These are phyloP conservation scores for Pilophorus perplexus DNA, from an alignment of 2,888 invertebrate species.

Conservation along the genomic window DNA sequence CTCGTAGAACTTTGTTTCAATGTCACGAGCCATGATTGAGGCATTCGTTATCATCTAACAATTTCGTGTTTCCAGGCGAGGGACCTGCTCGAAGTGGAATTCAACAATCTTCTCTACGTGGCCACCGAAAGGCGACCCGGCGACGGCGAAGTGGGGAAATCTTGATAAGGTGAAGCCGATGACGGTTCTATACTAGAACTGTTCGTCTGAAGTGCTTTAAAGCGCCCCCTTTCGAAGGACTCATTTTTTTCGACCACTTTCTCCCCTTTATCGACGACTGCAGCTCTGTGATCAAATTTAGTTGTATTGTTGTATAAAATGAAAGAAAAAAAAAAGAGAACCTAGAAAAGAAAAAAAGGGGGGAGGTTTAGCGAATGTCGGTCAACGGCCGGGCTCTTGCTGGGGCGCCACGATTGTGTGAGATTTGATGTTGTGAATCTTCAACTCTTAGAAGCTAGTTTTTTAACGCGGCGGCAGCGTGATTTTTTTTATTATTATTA, in stretches of 20 bases:
- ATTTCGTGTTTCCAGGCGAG: conserved; percentile 80
- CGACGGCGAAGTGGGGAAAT: conserved; percentile 56
- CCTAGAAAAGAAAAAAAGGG: background rate
- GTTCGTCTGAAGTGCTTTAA: conserved; percentile 24
- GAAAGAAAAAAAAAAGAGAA: background rate
- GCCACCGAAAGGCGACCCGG: conserved; percentile 79
- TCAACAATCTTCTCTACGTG: conserved; percentile 75
- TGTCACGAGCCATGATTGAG: too few relatives aligned
- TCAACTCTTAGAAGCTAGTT: too few relatives aligned
- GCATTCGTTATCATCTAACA: too few relatives aligned
- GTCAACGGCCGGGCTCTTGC: too few relatives aligned
- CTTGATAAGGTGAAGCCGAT: conserved; percentile 53
- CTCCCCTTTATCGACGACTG: conserved; percentile 29
- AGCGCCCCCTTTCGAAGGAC: background rate
- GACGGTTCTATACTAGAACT: conserved; percentile 40
- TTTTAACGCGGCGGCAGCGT: too few relatives aligned
- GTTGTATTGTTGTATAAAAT: conserved; percentile 8
- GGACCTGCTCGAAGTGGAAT: conserved; percentile 88
- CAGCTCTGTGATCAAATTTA: conserved; percentile 36
- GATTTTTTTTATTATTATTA: too few relatives aligned
- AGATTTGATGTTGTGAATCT: too few relatives aligned
- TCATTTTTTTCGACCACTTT: conserved; percentile 29
- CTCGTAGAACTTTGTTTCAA: too few relatives aligned
- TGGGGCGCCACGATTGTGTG: too few relatives aligned
- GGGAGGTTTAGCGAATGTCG: too few relatives aligned